Evolutionary conservation across 2,113 vertebrate species (phyloP).

Genomic region (Nyctereutes procyonoides): DNA sequence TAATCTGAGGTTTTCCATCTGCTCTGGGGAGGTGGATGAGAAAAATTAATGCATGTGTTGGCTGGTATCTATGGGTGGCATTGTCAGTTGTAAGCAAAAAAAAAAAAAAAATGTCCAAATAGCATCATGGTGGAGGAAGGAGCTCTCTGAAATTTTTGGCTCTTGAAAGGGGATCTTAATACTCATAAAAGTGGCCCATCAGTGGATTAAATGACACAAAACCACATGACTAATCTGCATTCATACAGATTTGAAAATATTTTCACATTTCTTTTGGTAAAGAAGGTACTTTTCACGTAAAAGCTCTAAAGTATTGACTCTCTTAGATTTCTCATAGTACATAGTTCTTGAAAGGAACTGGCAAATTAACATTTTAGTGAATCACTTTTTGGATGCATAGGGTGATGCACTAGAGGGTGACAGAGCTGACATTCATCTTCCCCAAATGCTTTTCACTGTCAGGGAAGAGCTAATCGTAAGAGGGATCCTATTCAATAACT

Average conservation of each 20-base stretch:
- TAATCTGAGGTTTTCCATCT: not conserved
- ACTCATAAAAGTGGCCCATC: not conserved
- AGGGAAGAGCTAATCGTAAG: not conserved
- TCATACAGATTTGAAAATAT: not conserved
- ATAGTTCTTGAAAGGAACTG: not conserved
- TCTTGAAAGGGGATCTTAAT: not conserved
- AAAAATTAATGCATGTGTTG: not conserved
- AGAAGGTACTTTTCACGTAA: not conserved
- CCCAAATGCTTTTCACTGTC: not conserved
- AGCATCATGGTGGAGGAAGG: fast-evolving
- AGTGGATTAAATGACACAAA: not conserved
- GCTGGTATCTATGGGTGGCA: not conserved
- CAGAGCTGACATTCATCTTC: not conserved
- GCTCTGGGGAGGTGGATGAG: not conserved
- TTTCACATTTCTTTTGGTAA: not conserved
- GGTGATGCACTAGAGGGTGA: not conserved
- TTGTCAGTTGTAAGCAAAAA: not conserved
- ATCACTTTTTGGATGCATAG: not conserved
- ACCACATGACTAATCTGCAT: not conserved
- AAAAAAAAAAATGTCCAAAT: not conserved
- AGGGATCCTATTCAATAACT: not conserved
- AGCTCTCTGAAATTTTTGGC: not conserved
- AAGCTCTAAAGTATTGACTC: not conserved
- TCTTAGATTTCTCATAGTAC: not conserved
- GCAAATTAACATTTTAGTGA: not conserved